Conservation (phyloP, 2,113 vertebrate species). For the Larimichthys polyactis region DNA sequence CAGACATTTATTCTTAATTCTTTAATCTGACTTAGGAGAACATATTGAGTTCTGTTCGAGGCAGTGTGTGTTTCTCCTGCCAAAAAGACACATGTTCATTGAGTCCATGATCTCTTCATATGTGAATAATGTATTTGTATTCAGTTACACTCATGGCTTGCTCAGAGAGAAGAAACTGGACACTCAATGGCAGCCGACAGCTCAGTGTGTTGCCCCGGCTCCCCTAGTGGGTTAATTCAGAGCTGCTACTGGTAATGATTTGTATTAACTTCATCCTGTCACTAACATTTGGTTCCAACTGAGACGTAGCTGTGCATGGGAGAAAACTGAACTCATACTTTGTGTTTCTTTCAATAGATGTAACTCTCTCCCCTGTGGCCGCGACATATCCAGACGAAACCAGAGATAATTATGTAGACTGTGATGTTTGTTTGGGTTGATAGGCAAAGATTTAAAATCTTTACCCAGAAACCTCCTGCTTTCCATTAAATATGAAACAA, state of each 20-base stretch:
- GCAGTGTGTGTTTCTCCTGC: background rate
- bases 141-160: background rate
- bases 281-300: background rate
- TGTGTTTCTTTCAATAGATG: background rate
- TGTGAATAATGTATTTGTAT: background rate
- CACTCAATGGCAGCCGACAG: background rate
- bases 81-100: too few species aligned
- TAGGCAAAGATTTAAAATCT: background rate
- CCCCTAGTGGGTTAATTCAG: background rate
- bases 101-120: background rate
- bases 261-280: slow-evolving; percentile 7
- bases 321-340: background rate
- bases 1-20: background rate
- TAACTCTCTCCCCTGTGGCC: background rate
- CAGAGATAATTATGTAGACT: slow-evolving; percentile 18
- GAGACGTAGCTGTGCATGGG: background rate
- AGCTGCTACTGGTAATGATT: slow-evolving; percentile 4
- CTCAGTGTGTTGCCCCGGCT: background rate
- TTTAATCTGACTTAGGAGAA: background rate
- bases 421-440: background rate
- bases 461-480: background rate
- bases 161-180: background rate
- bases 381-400: slow-evolving; percentile 10
- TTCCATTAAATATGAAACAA: slow-evolving; percentile 26
- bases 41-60: background rate